Base-by-base conservation (phyloP, 23 tunicate species). In the Botrylloides violaceus region DNA sequence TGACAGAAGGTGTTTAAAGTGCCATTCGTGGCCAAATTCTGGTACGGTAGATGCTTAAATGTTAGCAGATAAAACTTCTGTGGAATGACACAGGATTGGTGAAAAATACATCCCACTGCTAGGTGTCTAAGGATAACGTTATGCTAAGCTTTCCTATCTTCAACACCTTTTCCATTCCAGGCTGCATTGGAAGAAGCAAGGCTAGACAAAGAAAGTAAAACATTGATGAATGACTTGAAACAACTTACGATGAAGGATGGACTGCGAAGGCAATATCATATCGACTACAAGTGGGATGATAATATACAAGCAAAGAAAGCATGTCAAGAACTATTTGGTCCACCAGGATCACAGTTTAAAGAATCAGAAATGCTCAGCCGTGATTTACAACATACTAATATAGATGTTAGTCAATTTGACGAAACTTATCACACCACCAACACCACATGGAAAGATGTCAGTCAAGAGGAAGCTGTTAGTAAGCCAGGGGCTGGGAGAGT, bases 161-260 rank as follows among this genome's bases (percentile, higher is more conserved):
- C 12, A 12, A 12, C 26, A 23, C 62, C 26, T 4, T 58, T 58
- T 58, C 3, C 9, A 63, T 12, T 28, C 74, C 6, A 68, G 58
- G 74, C 57, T 28, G 74, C 74, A 12, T 43, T 68, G 74, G 58
- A 68, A 2, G 32, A 24, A 21, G 74, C 58, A 23, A 39, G 74
- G 1, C 58, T 68, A 5, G 74, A 39, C 23, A 35, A 27, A 26
- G 74, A 68, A 6, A 68, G 58, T 26, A 68, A 68, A 43, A 43
- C 36, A 20, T 43, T 68, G 57, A 38, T 68, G 74, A 27, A 24
- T 6, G 74, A 68, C 37, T 43, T 68, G 30, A 39, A 28, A 26
- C 32, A 68, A 68, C 26, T 68, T 53, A 24, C 36, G 57, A 68
- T 39, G 74, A 39, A 68, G 20, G 74, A 68, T 28, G 74, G 49